These are phyloP conservation scores for Trachelipus rathkii DNA, from an alignment of 1,140 invertebrate genomes.

Conservation along the genomic window DNA sequence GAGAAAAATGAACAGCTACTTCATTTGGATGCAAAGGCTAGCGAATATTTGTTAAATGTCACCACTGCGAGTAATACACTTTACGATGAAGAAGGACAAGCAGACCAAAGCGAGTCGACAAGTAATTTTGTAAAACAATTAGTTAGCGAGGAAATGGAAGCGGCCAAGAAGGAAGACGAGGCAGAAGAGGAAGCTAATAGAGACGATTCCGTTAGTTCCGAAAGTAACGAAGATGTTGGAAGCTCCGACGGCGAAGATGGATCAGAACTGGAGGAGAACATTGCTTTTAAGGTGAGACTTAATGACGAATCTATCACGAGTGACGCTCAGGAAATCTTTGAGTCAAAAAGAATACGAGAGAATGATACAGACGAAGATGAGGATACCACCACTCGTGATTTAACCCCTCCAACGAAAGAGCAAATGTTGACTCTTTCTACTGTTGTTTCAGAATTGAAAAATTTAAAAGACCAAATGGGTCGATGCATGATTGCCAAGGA, in stretches of 20 bases:
- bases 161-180: neutral
- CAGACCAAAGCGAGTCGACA: neutral
- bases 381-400: neutral
- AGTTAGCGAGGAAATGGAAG: slow-evolving; percentile 16
- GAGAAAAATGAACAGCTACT: slow-evolving; percentile 37
- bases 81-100: slow-evolving; percentile 29
- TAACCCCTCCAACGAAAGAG: slow-evolving; percentile 1
- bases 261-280: neutral
- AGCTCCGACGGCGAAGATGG: neutral
- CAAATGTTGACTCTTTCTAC: slow-evolving; percentile 36
- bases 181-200: neutral
- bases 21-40: slow-evolving; percentile 38
- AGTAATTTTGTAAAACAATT: neutral
- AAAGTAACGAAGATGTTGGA: slow-evolving; percentile 2
- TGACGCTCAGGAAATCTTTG: neutral
- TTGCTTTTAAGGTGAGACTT: neutral
- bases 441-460: slow-evolving; percentile 35
- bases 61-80: slow-evolving; percentile 39
- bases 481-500: slow-evolving; percentile 41
- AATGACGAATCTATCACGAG: neutral
- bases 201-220: neutral
- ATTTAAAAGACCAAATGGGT: slow-evolving; percentile 43
- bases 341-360: neutral
- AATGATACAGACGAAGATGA: neutral
- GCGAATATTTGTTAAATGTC: slow-evolving; percentile 39